A percentile compares a stretch with the other conserved stretches of the same genome.
Conservation (phyloP, 2,888 invertebrate genomes). For the Hoplodrina ambigua region DNA sequence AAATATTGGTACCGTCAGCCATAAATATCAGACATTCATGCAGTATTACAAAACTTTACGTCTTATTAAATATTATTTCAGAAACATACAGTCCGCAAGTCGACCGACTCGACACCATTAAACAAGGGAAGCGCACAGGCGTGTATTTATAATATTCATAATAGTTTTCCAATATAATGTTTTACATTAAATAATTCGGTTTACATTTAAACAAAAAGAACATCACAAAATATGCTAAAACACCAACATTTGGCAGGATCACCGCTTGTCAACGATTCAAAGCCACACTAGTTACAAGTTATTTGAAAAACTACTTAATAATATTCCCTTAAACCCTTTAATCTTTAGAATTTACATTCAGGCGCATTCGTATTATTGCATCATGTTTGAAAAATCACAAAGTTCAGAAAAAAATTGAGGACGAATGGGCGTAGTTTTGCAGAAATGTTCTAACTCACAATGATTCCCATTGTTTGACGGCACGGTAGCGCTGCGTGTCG, state of each 20-base stretch:
- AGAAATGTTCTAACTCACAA: too few species aligned
- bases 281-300: slow-evolving; percentile 37
- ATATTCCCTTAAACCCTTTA: slow-evolving; percentile 8
- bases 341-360: slow-evolving; percentile 2
- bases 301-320: slow-evolving; percentile 43
- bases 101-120: slow-evolving; percentile 27
- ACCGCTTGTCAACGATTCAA: slow-evolving; percentile 59
- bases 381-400: background rate
- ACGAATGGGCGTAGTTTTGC: too few species aligned
- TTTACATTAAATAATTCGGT: slow-evolving; percentile 40
- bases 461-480: too few species aligned
- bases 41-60: slow-evolving; percentile 28
- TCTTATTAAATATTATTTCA: slow-evolving; percentile 30
- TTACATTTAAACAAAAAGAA: slow-evolving; percentile 74
- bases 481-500: too few species aligned
- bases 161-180: slow-evolving; percentile 25
- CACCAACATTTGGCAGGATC: slow-evolving; percentile 73
- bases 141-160: slow-evolving; percentile 35
- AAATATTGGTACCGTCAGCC: slow-evolving; percentile 32
- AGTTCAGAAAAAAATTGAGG: background rate
- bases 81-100: slow-evolving; percentile 24
- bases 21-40: slow-evolving; percentile 29
- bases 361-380: slow-evolving; percentile 16
- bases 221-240: slow-evolving; percentile 78
- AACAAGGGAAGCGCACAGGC: slow-evolving; percentile 16